Conservation (phyloP, 1,140 invertebrate genomes). For the Zaprionus davidi region DNA sequence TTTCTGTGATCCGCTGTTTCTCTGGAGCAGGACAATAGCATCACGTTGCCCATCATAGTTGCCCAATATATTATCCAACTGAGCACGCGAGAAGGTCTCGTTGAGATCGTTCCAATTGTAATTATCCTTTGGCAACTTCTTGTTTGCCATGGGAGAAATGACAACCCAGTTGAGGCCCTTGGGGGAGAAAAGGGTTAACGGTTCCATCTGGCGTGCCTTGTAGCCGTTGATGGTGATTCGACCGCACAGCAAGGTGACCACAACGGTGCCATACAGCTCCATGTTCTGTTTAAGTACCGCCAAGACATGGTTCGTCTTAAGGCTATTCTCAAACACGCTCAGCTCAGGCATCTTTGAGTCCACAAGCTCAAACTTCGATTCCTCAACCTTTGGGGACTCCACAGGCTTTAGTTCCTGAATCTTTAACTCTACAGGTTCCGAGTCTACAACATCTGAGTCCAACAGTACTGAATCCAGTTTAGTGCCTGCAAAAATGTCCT, state of each 20-base stretch:
- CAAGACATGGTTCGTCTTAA: slow-evolving; percentile 56
- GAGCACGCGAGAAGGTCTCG: slow-evolving; percentile 49
- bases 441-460: slow-evolving; percentile 12
- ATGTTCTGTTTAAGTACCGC: slow-evolving; percentile 58
- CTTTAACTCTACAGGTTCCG: neutral
- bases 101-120: slow-evolving; percentile 37
- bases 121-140: slow-evolving; percentile 15
- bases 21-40: slow-evolving; percentile 71
- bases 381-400: too few relatives aligned
- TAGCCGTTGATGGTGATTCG: slow-evolving; percentile 56
- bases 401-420: too few relatives aligned
- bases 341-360: slow-evolving; percentile 23
- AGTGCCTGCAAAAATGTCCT: slow-evolving; percentile 1
- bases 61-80: slow-evolving; percentile 55
- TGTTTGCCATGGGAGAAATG: slow-evolving; percentile 34
- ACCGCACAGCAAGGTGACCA: slow-evolving; percentile 50
- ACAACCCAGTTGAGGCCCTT: slow-evolving; percentile 61
- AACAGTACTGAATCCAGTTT: slow-evolving; percentile 6
- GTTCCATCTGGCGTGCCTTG: neutral
- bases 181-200: slow-evolving; percentile 54
- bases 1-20: slow-evolving; percentile 52
- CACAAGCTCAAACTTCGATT: neutral
- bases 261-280: slow-evolving; percentile 58
- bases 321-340: slow-evolving; percentile 61
- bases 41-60: slow-evolving; percentile 55